Percentiles rank a stretch among this genome's conserved stretches.
Conservation (phyloP, 2,888 invertebrate species). For the Falcaria lacertinaria region DNA sequence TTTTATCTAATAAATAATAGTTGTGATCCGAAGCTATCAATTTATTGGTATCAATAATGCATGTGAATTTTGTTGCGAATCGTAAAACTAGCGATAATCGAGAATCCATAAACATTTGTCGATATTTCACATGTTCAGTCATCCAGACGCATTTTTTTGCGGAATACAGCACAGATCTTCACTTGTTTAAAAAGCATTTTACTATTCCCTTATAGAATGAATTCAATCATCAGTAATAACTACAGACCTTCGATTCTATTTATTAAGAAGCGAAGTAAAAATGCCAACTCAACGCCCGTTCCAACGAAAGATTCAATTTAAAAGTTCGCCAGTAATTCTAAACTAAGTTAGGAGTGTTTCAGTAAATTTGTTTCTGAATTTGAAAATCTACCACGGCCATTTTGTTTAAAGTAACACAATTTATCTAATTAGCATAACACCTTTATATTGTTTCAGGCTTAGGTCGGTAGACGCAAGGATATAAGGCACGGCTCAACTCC, state of each 20-base stretch:
- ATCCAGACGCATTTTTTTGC: no score
- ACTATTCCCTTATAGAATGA: constrained; percentile 8
- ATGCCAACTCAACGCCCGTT: constrained; percentile 4
- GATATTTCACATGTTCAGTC: no score
- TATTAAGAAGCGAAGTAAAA: constrained; percentile 3
- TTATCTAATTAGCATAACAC: constrained; percentile 8
- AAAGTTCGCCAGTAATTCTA: constrained; percentile 22
- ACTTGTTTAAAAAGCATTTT: no score
- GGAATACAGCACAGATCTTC: no score
- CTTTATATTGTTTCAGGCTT: constrained; percentile 4
- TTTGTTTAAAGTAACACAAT: constrained; percentile 19
- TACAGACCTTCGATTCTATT: neutral
- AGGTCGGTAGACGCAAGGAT: neutral
- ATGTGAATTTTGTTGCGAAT: no score
- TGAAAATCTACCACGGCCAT: constrained; percentile 18
- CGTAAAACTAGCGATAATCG: no score
- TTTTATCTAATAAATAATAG: no score
- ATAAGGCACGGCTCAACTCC: no score
- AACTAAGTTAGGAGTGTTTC: constrained; percentile 25
- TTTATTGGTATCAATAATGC: no score
- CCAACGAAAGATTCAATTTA: constrained; percentile 23
- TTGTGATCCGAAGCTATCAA: no score
- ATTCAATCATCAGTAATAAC: neutral
- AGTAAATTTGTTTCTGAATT: constrained; percentile 24
- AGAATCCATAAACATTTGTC: no score